phyloP scores from a whole-genome alignment of 2,797 vertebrate genomes.

The Delichon dasypus region DNA sequence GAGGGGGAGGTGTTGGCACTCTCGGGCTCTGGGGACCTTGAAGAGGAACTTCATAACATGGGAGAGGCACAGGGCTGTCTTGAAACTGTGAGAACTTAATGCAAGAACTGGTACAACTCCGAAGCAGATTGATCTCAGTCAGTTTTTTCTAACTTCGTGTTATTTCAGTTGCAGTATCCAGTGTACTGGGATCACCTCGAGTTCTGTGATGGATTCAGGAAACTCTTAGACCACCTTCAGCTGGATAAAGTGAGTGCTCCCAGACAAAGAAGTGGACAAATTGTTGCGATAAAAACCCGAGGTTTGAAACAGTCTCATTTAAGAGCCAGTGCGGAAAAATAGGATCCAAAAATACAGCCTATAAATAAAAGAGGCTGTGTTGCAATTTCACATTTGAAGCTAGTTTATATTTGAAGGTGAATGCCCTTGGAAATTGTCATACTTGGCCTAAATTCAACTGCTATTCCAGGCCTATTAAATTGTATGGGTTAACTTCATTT shows the following conservation, averaged over 20 bases:
- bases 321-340: neutral
- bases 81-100: neutral
- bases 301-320: neutral
- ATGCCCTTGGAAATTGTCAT: neutral
- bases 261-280: neutral
- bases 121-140: fast-evolving
- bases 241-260: slow-evolving; percentile 89
- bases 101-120: neutral
- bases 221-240: slow-evolving; percentile 95
- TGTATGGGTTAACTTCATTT: neutral
- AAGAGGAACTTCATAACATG: neutral
- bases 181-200: slow-evolving; percentile 98
- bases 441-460: neutral
- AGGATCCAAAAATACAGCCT: neutral
- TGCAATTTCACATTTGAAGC: neutral
- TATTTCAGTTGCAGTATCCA: slow-evolving; percentile 91
- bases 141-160: neutral
- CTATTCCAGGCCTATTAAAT: neutral
- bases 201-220: slow-evolving; percentile 97
- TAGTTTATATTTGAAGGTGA: neutral
- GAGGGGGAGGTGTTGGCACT: neutral
- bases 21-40: neutral
- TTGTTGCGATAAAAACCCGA: neutral
- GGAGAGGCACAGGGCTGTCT: neutral
- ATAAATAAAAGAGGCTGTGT: neutral